Evolutionary conservation across 2,113 vertebrate genomes (phyloP).

Genomic region (Pipra filicauda): DNA sequence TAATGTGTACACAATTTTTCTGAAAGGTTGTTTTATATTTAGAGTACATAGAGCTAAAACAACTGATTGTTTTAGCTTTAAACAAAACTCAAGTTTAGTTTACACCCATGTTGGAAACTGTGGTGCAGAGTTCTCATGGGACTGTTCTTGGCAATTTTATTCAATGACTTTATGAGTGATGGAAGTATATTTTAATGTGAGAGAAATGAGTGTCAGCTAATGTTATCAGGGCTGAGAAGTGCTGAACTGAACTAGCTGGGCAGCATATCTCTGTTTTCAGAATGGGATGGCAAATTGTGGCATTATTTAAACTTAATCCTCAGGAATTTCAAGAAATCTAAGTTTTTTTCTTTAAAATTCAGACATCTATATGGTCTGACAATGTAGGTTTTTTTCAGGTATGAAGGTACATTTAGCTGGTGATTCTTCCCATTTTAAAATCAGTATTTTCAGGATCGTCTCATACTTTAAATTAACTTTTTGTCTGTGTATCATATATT

Average conservation of each 20-base stretch:
- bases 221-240: not conserved
- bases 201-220: not conserved
- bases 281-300: rapidly evolving
- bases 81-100: not conserved
- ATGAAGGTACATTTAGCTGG: not conserved
- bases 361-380: rapidly evolving
- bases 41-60: not conserved
- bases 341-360: not conserved
- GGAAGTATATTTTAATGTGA: not conserved
- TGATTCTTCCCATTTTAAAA: not conserved
- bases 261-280: not conserved
- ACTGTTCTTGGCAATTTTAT: not conserved
- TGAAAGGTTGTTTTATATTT: not conserved
- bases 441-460: not conserved
- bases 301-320: not conserved
- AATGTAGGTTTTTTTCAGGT: not conserved
- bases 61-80: not conserved
- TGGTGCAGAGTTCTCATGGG: not conserved
- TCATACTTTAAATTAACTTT: not conserved
- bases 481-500: not conserved
- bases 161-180: not conserved
- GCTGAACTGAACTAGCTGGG: not conserved
- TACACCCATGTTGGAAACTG: not conserved
- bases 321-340: not conserved
- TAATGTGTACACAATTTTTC: not conserved